Conservation (phyloP, 2,888 invertebrate genomes). For the Corbicula japonica region DNA sequence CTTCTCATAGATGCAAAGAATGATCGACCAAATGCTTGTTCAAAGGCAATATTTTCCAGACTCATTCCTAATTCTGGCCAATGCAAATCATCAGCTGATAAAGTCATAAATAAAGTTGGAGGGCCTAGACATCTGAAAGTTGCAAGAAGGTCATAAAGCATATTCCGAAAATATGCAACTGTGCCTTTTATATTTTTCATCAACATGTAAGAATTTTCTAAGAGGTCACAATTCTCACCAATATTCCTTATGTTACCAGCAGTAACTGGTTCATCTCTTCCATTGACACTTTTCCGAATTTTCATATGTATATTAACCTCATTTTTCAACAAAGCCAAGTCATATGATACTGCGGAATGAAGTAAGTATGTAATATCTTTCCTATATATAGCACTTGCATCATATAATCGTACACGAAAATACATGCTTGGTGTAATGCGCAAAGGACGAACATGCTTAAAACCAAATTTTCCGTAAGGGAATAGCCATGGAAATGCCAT, state of each 20-base stretch:
- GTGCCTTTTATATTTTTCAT: conserved; percentile 64
- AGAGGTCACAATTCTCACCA: conserved; percentile 12
- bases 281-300: not conserved
- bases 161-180: conserved; percentile 57
- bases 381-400: conserved; percentile 19
- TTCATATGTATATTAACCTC: conserved; percentile 50
- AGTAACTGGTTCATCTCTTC: conserved; percentile 14
- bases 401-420: conserved; percentile 49
- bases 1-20: conserved; percentile 21
- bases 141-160: conserved; percentile 46
- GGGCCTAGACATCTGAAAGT: conserved; percentile 47
- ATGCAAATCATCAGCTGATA: conserved; percentile 65
- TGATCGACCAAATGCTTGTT: conserved; percentile 25
- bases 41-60: conserved; percentile 35
- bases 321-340: conserved; percentile 30
- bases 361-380: conserved; percentile 51
- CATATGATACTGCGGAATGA: conserved; percentile 41
- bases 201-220: conserved; percentile 65
- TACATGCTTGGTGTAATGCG: conserved; percentile 41
- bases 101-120: conserved; percentile 59
- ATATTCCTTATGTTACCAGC: conserved; percentile 11
- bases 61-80: conserved; percentile 59
- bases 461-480: conserved; percentile 47
- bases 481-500: conserved; percentile 60
- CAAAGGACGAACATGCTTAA: conserved; percentile 5